phyloP scores from a whole-genome alignment of 2,888 invertebrate species.

The Lepidocyrtinus sp. region DNA sequence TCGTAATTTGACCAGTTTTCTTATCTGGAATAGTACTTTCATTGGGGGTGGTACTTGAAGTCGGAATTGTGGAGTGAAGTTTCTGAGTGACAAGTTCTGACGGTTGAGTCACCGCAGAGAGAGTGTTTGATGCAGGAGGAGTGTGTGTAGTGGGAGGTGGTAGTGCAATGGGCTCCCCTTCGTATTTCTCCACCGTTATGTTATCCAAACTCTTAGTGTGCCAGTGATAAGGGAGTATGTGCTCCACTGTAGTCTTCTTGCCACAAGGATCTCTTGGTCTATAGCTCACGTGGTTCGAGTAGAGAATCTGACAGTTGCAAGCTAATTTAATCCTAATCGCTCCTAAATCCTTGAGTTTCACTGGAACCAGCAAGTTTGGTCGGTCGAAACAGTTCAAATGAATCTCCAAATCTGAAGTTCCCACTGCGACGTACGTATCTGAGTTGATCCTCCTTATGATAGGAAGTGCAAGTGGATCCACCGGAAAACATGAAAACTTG shows the following conservation, averaged over 20 bases:
- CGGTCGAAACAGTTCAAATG: conserved; percentile 55
- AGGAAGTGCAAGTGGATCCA: conserved; percentile 47
- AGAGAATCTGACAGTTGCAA: conserved; percentile 61
- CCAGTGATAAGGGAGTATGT: conserved; percentile 63
- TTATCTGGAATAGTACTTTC: conserved; percentile 1
- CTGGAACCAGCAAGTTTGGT: conserved; percentile 47
- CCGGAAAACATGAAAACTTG: conserved; percentile 53
- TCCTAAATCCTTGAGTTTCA: conserved; percentile 55
- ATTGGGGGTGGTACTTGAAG: neutral
- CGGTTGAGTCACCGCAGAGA: no score
- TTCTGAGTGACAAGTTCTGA: no score
- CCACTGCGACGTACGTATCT: conserved; percentile 58
- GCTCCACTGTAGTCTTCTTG: conserved; percentile 38
- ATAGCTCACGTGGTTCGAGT: conserved; percentile 56
- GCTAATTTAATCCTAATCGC: conserved; percentile 58
- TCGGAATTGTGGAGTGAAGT: neutral
- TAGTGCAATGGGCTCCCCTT: no score
- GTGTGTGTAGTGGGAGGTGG: no score
- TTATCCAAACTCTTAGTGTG: conserved; percentile 11
- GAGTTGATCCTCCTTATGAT: conserved; percentile 49
- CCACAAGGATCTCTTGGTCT: conserved; percentile 49
- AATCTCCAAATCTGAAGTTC: conserved; percentile 50
- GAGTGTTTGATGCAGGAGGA: no score
- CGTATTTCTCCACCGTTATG: no score
- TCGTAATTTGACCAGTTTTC: no score